Percentiles rank a stretch among this genome's conserved stretches.
Evolutionary conservation across 35 echinoderm and acorn worm genomes (phyloP).

Genomic region (Ophioderma brevispina): DNA sequence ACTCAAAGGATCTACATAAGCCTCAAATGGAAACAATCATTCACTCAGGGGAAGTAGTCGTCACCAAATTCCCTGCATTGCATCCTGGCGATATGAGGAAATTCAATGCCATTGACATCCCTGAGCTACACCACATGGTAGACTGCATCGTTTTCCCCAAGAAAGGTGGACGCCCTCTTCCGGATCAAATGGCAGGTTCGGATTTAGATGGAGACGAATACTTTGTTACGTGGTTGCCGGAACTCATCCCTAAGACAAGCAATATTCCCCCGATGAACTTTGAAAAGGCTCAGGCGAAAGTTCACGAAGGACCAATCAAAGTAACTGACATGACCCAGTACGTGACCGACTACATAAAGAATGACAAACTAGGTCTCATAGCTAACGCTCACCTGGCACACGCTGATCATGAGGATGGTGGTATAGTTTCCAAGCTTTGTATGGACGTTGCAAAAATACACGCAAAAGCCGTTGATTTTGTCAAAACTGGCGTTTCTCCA

Average conservation of each 20-base stretch:
- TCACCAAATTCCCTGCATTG: constrained; percentile 1
- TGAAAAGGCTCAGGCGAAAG: background rate
- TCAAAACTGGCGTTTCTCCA: constrained; percentile 14
- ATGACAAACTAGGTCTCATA: constrained; percentile 19
- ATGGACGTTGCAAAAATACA: background rate
- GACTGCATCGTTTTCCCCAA: constrained; percentile 28
- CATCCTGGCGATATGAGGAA: constrained; percentile 11
- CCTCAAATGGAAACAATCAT: background rate
- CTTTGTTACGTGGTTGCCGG: constrained; percentile 19
- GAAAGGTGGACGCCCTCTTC: background rate
- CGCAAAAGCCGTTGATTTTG: constrained; percentile 26
- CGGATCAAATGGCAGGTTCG: constrained; percentile 28
- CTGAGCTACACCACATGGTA: constrained; percentile 17
- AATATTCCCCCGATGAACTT: background rate
- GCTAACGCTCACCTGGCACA: constrained; percentile 12
- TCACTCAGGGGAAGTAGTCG: background rate
- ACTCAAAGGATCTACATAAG: background rate
- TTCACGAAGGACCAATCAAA: background rate
- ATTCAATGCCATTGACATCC: constrained; percentile 19
- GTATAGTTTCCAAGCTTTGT: background rate
- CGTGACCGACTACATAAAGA: constrained; percentile 24
- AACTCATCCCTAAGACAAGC: background rate
- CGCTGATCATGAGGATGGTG: background rate
- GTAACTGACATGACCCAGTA: background rate
- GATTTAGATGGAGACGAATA: constrained; percentile 42